Conservation (phyloP, 2,888 invertebrate genomes). For the Xestia rhomboidea region DNA sequence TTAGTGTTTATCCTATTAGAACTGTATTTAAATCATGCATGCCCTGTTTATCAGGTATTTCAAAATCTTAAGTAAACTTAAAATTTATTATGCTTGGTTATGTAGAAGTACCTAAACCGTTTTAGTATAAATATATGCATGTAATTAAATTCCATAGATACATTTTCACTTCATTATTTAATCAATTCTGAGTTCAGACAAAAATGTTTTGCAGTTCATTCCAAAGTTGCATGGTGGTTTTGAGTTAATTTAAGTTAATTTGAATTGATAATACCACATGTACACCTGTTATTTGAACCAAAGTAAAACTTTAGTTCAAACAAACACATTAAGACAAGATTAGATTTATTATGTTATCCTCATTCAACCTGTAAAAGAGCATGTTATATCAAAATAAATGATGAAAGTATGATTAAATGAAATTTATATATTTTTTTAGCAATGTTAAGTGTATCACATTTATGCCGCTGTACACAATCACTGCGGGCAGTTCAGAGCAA, state of each 20-base stretch:
- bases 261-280: not conserved
- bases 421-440: slow-evolving; percentile 52
- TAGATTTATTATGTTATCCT: not conserved
- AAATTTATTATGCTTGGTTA: not conserved
- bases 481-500: slow-evolving; percentile 73
- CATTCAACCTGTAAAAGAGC: not conserved
- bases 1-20: not conserved
- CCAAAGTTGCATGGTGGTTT: not conserved
- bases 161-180: not conserved
- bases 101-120: not conserved
- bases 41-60: not conserved
- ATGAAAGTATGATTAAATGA: not conserved
- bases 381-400: not conserved
- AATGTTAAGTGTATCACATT: slow-evolving; percentile 81
- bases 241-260: not conserved
- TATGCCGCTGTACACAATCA: slow-evolving; percentile 80
- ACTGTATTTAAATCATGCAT: not conserved
- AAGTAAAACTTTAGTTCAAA: not conserved
- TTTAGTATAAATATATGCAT: not conserved
- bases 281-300: not conserved
- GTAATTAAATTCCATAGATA: not conserved
- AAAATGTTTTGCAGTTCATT: not conserved
- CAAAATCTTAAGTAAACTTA: slow-evolving; percentile 52
- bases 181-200: not conserved
- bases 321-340: not conserved